A percentile compares a stretch with the other conserved stretches of the same genome.
phyloP scores from a whole-genome alignment of 1,140 invertebrate species.

The Akabosia matsudoensis region DNA sequence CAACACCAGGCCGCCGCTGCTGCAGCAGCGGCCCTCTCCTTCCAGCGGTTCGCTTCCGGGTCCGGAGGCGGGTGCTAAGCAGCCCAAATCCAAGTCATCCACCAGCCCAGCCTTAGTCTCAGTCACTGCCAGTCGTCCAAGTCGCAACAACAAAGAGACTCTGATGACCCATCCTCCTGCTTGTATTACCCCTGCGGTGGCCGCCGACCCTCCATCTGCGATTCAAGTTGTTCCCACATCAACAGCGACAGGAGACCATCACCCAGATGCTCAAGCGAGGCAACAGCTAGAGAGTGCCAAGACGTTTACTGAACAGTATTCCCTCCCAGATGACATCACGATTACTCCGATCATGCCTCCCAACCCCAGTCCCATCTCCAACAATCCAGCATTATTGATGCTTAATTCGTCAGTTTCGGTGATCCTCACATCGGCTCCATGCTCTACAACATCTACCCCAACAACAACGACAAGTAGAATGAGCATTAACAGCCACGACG shows the following conservation, averaged over 20 bases:
- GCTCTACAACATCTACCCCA: neutral
- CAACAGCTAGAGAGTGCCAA: conserved; percentile 40
- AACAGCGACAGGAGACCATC: neutral
- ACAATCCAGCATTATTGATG: conserved; percentile 5
- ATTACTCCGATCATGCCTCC: conserved; percentile 40
- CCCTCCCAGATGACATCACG: conserved; percentile 46
- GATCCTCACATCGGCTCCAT: neutral
- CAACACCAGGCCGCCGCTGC: conserved; percentile 41
- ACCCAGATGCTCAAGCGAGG: conserved; percentile 1
- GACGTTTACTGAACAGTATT: conserved; percentile 46
- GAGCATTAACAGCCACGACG: neutral
- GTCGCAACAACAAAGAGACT: conserved; percentile 27
- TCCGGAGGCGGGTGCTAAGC: conserved; percentile 39
- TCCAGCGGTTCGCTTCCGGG: conserved; percentile 40
- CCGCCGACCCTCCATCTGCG: conserved; percentile 29
- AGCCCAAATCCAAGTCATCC: conserved; percentile 15
- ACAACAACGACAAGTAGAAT: neutral
- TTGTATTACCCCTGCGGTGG: conserved; percentile 26
- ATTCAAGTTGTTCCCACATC: conserved; percentile 23
- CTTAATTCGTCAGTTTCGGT: conserved; percentile 6
- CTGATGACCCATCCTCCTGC: conserved; percentile 17
- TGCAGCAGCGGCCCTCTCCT: conserved; percentile 42
- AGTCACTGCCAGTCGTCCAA: conserved; percentile 6
- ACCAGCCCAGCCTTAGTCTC: conserved; percentile 22
- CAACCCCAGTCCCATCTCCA: neutral